Evolutionary conservation across 2,113 vertebrate genomes (phyloP).

Genomic region (Panurus biarmicus): DNA sequence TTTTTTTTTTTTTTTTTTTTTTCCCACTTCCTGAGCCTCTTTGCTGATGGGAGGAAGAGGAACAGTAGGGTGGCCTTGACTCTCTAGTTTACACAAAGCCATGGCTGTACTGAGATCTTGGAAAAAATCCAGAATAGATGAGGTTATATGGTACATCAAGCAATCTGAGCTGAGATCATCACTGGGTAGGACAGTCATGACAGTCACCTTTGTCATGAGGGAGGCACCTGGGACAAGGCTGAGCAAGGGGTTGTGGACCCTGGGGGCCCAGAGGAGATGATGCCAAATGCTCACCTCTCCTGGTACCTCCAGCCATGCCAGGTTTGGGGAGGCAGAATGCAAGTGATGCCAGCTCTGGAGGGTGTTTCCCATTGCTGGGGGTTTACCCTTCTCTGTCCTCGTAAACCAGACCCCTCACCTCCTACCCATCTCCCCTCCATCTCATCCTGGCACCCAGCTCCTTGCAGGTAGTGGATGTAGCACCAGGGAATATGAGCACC

Average conservation of each 20-base stretch:
- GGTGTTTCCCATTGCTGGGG: background rate
- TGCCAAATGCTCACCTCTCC: background rate
- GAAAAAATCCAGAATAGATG: background rate
- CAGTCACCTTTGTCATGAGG: background rate
- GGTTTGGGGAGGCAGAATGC: background rate
- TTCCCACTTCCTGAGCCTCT: background rate
- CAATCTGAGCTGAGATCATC: background rate
- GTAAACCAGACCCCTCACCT: background rate
- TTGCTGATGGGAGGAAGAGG: background rate
- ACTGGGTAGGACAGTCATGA: rapidly evolving
- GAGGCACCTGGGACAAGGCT: background rate
- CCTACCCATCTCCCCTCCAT: background rate
- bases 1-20: too few species aligned
- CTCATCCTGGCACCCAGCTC: background rate
- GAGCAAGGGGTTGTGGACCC: background rate
- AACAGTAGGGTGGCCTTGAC: background rate
- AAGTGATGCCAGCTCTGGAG: background rate
- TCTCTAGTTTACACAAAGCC: conserved; percentile 37
- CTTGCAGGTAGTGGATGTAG: background rate
- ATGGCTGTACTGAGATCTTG: background rate
- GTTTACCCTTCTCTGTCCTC: background rate
- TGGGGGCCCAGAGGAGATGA: background rate
- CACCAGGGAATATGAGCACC: background rate
- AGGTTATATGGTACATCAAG: background rate
- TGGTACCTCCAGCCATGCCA: background rate